Evolutionary conservation across 1,140 invertebrate species (phyloP).

Genomic region (Pogonus chalceus): DNA sequence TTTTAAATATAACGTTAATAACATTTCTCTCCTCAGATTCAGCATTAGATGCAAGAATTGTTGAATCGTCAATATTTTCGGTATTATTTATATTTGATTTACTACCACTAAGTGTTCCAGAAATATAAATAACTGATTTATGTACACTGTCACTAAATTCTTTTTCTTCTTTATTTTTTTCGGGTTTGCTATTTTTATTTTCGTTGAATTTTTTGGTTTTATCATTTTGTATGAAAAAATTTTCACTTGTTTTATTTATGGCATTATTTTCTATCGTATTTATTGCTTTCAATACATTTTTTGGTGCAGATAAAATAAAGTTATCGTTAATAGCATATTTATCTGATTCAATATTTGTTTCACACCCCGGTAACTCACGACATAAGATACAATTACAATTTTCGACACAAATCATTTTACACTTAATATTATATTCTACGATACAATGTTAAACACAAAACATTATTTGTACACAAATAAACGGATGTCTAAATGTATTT

Average conservation of each 20-base stretch:
- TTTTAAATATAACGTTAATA: constrained; percentile 52
- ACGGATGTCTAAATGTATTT: not conserved
- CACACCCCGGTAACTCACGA: constrained; percentile 35
- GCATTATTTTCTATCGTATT: not conserved
- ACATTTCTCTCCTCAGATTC: constrained; percentile 42
- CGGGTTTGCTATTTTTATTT: constrained; percentile 33
- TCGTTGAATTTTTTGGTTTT: constrained; percentile 14
- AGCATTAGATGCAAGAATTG: constrained; percentile 19
- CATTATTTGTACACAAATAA: not conserved
- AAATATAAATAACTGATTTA: constrained; percentile 31
- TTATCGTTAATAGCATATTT: constrained; percentile 28
- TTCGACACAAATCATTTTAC: constrained; percentile 37
- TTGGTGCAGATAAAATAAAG: constrained; percentile 35
- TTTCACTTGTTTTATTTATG: constrained; percentile 24
- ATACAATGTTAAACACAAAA: constrained; percentile 1
- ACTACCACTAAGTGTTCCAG: constrained; percentile 23
- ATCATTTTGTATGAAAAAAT: constrained; percentile 27
- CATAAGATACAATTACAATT: constrained; percentile 41
- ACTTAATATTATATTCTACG: constrained; percentile 2
- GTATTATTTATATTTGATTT: constrained; percentile 20
- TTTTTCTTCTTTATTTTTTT: constrained; percentile 35
- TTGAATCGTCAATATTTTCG: constrained; percentile 26
- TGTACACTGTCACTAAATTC: constrained; percentile 23
- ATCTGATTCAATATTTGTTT: constrained; percentile 21
- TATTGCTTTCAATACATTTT: constrained; percentile 8